A percentile compares a stretch with the other conserved stretches of the same genome.
Evolutionary conservation across 2,113 vertebrate species (phyloP).

Genomic region (Mastomys natalensis): DNA sequence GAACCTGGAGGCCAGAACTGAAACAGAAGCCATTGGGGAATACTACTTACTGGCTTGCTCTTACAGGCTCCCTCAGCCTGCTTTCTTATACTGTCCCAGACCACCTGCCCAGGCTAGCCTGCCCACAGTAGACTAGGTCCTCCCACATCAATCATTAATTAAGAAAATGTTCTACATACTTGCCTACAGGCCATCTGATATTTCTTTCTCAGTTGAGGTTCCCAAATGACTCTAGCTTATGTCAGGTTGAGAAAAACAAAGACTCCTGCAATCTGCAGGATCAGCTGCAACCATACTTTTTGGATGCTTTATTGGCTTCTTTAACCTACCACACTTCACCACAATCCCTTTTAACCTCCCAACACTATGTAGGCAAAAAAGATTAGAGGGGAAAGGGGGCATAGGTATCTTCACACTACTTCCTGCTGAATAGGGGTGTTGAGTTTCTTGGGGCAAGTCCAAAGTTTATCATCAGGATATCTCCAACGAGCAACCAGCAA

Average conservation of each 20-base stretch:
- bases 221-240: neutral
- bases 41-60: neutral
- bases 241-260: neutral
- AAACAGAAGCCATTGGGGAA: neutral
- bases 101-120: neutral
- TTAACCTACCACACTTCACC: no score
- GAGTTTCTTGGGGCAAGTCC: no score
- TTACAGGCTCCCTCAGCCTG: neutral
- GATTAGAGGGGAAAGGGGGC: no score
- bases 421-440: no score
- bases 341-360: no score
- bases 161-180: neutral
- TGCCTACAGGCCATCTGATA: neutral
- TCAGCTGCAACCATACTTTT: no score
- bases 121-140: neutral
- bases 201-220: neutral
- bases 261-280: neutral
- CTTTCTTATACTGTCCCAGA: neutral
- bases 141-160: neutral
- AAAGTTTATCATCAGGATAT: no score
- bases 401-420: no score
- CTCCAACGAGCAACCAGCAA: no score
- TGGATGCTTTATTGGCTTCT: no score
- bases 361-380: no score
- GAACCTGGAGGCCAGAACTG: neutral